These are phyloP conservation scores for Orthonyx spaldingii DNA, from an alignment of 2,113 vertebrate genomes.

Conservation along the genomic window DNA sequence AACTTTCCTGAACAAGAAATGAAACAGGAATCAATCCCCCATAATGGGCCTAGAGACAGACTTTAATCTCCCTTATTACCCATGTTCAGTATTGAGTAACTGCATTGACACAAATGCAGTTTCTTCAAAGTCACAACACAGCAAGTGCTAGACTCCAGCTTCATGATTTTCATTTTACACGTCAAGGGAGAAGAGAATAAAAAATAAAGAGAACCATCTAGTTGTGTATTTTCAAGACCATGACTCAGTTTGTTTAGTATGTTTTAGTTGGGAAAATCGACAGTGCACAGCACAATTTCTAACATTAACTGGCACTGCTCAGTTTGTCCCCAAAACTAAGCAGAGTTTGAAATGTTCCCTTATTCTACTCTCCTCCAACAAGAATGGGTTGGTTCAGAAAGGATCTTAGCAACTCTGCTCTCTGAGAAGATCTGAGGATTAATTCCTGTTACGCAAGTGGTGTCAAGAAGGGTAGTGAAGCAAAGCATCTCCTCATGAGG, in stretches of 20 bases:
- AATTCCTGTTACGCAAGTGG: background rate
- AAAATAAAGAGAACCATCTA: background rate
- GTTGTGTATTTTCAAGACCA: background rate
- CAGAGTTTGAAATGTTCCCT: background rate
- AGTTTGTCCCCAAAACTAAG: background rate
- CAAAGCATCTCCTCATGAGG: background rate
- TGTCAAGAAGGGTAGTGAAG: background rate
- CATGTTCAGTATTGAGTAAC: background rate
- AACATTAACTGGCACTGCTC: background rate
- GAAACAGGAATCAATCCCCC: background rate
- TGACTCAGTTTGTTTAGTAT: background rate
- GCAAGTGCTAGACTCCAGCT: background rate
- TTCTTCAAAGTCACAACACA: background rate
- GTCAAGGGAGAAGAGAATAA: background rate
- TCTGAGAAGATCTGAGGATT: background rate
- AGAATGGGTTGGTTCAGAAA: background rate
- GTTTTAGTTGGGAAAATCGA: background rate
- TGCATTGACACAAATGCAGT: background rate
- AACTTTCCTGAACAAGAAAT: background rate
- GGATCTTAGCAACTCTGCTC: background rate
- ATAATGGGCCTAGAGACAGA: background rate
- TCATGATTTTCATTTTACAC: background rate
- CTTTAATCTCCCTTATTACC: background rate
- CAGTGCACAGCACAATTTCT: accelerated
- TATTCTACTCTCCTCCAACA: background rate